Percentiles rank a stretch among this genome's conserved stretches.
phyloP scores from a whole-genome alignment of 2,888 invertebrate species.

The Drosophila colorata region DNA sequence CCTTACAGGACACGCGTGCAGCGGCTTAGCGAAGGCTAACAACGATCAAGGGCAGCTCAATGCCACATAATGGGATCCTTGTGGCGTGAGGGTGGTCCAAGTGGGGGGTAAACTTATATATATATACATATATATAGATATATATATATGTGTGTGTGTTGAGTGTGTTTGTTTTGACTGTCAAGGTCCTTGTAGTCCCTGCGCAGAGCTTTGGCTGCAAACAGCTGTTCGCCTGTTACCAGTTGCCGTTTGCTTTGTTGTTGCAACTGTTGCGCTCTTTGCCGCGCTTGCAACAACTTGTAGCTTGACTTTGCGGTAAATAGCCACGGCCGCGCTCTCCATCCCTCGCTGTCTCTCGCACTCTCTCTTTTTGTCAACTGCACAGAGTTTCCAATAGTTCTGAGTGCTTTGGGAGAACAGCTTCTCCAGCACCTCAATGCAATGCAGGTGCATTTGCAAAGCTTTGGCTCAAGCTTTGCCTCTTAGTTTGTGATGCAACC shows the following conservation, averaged over 20 bases:
- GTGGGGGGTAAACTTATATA: too few relatives aligned
- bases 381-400: conserved; percentile 16
- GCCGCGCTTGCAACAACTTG: conserved; percentile 62
- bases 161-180: conserved; percentile 21
- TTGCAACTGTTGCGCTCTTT: conserved; percentile 68
- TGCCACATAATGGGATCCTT: conserved; percentile 54
- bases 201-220: conserved; percentile 14
- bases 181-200: conserved; percentile 29
- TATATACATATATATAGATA: not conserved
- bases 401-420: conserved; percentile 19
- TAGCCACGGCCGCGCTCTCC: not conserved
- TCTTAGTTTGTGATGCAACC: conserved; percentile 53
- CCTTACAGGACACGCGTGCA: conserved; percentile 39
- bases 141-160: too few relatives aligned
- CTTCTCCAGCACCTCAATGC: conserved; percentile 15
- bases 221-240: conserved; percentile 54
- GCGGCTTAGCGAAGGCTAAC: conserved; percentile 56
- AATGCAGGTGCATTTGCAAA: conserved; percentile 26
- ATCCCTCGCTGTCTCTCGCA: conserved; percentile 3
- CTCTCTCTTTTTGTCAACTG: not conserved
- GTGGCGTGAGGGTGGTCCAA: too few relatives aligned
- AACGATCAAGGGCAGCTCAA: conserved; percentile 77
- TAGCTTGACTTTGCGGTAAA: conserved; percentile 25
- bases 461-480: conserved; percentile 43
- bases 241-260: conserved; percentile 6